Percentiles rank a stretch among this genome's conserved stretches.
phyloP scores from a whole-genome alignment of 2,113 vertebrate genomes.

The Zosterops borbonicus region DNA sequence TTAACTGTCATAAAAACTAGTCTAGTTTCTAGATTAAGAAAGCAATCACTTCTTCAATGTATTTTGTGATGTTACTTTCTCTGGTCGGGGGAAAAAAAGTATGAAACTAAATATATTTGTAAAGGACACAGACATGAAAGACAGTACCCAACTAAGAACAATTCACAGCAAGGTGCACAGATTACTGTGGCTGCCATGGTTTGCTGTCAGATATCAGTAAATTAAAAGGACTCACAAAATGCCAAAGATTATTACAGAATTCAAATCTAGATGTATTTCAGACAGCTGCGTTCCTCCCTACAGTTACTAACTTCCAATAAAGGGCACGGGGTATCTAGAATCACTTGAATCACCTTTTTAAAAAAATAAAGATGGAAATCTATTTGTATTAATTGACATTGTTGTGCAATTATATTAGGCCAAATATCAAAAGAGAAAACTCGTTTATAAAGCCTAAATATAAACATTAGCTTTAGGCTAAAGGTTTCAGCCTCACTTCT shows the following conservation, averaged over 20 bases:
- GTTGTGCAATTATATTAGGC: not conserved
- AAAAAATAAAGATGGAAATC: not conserved
- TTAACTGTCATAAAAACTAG: not conserved
- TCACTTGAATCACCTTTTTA: not conserved
- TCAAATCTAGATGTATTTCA: not conserved
- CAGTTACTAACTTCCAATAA: not conserved
- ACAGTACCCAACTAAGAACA: not conserved
- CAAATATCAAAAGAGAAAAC: not conserved
- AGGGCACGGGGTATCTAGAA: not conserved
- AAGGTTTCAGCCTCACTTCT: not conserved
- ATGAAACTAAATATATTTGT: not conserved
- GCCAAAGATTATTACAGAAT: not conserved
- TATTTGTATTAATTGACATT: not conserved
- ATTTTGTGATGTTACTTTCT: not conserved
- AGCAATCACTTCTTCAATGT: not conserved
- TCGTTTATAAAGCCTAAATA: not conserved
- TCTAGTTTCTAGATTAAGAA: not conserved
- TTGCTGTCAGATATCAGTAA: not conserved
- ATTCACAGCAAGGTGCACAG: not conserved
- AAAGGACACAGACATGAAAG: not conserved
- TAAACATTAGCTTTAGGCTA: not conserved
- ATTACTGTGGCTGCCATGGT: not conserved
- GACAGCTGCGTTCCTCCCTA: not conserved
- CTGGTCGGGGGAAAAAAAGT: rapidly evolving
- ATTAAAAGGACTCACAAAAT: not conserved